Evolutionary conservation across 2,797 vertebrate species (phyloP).

Genomic region (Microtus californicus): DNA sequence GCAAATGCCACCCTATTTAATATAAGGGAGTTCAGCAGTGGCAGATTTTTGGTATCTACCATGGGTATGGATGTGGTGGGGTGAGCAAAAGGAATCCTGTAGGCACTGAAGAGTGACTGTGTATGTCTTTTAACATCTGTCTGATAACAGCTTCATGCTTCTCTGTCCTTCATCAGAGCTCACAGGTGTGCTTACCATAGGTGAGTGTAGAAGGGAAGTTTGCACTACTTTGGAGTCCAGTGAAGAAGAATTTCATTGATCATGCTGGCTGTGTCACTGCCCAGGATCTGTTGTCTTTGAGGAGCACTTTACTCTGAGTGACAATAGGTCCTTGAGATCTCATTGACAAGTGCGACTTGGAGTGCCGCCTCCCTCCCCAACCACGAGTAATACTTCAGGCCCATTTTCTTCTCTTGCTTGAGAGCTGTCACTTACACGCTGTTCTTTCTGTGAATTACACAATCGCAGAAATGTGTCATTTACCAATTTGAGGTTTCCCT

Average conservation of each 20-base stretch:
- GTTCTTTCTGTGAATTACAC: not conserved
- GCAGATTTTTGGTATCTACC: not conserved
- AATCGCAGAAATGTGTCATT: not conserved
- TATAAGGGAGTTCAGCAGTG: not conserved
- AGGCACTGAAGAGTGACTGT: not conserved
- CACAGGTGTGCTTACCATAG: not conserved
- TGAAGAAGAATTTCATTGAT: not conserved
- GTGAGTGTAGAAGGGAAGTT: not conserved
- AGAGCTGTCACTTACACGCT: not conserved
- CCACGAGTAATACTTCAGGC: not conserved
- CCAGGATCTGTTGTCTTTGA: not conserved
- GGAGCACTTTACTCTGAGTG: not conserved
- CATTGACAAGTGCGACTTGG: not conserved
- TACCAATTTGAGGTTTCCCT: constrained; percentile 37
- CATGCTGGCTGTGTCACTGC: not conserved
- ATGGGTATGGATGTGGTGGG: not conserved
- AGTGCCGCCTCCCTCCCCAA: not conserved
- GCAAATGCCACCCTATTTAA: not conserved
- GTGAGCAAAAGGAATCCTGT: no score
- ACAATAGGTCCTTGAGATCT: not conserved
- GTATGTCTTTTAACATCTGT: not conserved
- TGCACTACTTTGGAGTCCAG: not conserved
- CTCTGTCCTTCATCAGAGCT: not conserved
- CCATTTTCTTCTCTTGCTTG: constrained; percentile 13
- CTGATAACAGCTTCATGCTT: not conserved